Conservation (phyloP, 2,113 vertebrate genomes). For the Poicephalus meyeri region DNA sequence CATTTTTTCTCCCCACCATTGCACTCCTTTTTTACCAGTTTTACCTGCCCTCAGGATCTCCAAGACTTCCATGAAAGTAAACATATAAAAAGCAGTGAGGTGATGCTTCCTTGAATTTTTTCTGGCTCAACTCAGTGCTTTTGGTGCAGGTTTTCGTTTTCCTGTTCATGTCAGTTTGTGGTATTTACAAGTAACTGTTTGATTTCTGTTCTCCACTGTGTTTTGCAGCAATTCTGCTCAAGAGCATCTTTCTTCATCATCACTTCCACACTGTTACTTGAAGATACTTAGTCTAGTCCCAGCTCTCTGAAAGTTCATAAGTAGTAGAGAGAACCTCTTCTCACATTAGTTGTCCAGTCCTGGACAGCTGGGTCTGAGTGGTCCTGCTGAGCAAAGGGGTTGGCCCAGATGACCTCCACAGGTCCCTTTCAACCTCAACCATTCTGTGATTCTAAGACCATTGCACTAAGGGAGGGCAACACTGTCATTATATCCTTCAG, state of each 20-base stretch:
- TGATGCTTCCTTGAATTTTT: background rate
- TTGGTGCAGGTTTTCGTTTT: background rate
- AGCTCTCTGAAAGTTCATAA: background rate
- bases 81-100: background rate
- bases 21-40: background rate
- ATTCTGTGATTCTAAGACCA: background rate
- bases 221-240: background rate
- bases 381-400: background rate
- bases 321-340: background rate
- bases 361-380: background rate
- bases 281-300: background rate
- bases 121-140: background rate
- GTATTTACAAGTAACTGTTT: background rate
- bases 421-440: background rate
- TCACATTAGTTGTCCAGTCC: background rate
- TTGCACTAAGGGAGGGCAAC: background rate
- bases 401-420: background rate
- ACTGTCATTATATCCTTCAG: background rate
- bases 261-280: background rate
- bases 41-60: background rate
- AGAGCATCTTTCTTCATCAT: background rate
- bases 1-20: background rate
- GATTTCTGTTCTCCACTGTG: background rate
- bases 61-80: background rate
- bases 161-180: background rate